Evolutionary conservation across 2,797 vertebrate genomes (phyloP).

Genomic region (Danionella dracula): DNA sequence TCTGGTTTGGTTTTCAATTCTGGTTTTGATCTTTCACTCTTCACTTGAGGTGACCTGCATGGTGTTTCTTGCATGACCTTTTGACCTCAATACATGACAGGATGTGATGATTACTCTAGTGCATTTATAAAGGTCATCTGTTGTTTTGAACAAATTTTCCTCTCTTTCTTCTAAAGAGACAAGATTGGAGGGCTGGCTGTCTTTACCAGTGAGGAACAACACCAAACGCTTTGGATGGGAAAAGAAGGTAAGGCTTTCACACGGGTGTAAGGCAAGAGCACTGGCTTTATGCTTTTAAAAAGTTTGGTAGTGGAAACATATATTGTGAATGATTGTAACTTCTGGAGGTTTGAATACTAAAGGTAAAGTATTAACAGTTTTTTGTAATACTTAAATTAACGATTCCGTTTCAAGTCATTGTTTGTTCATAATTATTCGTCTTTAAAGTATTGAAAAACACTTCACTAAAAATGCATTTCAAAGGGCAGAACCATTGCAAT

Average conservation of each 20-base stretch:
- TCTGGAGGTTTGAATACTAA: no score
- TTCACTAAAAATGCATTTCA: no score
- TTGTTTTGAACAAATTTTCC: not conserved
- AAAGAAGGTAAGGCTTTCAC: constrained; percentile 77
- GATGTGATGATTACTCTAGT: not conserved
- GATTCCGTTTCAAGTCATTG: no score
- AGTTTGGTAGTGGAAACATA: no score
- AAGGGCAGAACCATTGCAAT: no score
- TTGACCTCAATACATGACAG: not conserved
- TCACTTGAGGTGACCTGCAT: constrained; percentile 69
- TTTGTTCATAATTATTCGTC: no score
- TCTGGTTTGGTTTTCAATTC: constrained; percentile 5
- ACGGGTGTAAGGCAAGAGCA: no score
- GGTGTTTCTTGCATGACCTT: constrained; percentile 33
- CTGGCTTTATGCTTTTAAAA: no score
- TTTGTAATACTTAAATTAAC: no score
- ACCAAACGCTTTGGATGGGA: constrained; percentile 98
- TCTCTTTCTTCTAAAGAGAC: constrained; percentile 67
- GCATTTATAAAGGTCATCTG: not conserved
- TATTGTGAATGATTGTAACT: no score
- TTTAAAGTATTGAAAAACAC: no score
- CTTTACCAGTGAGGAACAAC: constrained; percentile 91
- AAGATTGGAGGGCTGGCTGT: constrained; percentile 95
- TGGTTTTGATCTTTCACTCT: constrained; percentile 5
- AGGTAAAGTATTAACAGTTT: no score